Evolutionary conservation across 2,113 vertebrate species (phyloP), one percentile per base, ranked within the genome.

Genomic region (Rhinopomastus cyanomelas): DNA sequence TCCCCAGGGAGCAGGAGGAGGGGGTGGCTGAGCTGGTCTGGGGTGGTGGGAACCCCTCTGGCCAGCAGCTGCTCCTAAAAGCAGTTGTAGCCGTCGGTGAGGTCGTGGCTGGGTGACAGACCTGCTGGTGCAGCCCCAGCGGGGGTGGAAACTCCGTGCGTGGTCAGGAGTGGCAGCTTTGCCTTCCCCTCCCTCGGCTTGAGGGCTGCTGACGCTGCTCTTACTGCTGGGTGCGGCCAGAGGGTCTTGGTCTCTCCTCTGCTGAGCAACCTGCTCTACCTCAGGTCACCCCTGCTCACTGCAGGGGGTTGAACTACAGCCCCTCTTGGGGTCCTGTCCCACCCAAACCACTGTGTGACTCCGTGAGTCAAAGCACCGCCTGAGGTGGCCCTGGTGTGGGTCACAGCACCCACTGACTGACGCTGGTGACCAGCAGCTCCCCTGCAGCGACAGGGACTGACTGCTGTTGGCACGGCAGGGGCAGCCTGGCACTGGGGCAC

Each of bases 81-180:
- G 36, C 22, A 4, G 0, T 5, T 2, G 2, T 3, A 5, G 3
- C 13, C n/a, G 5, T 4, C 3, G 0, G 26, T 3, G 65, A 59
- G 65, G 25, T 46, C 55, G 0, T 0, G 49, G 79, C 21, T n/a
- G 74, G 46, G 42, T 48, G 34, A 4, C 39, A 15, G 34, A 29
- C 13, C 11, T 21, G 17, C 16, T 0, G 0, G 9, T 17, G n/a
- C 55, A 21, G n/a, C 21, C 22, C 72, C 9, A 2, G 8, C 1
- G 19, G 56, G 34, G 12, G 7, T 57, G 0, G n/a, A 60, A n/a
- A 6, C 23, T 42, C 29, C 1, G 0, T 11, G 42, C 4, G 17
- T 12, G 7, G n/a, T 23, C 42, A 25, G 19, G 71, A 36, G 19
- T n/a, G n/a, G n/a, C n/a, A n/a, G n/a, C n/a, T n/a, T n/a, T n/a